Percentiles rank a stretch among this genome's conserved stretches.
Evolutionary conservation across 2,888 invertebrate species (phyloP).

Genomic region (Coelinius sp.): DNA sequence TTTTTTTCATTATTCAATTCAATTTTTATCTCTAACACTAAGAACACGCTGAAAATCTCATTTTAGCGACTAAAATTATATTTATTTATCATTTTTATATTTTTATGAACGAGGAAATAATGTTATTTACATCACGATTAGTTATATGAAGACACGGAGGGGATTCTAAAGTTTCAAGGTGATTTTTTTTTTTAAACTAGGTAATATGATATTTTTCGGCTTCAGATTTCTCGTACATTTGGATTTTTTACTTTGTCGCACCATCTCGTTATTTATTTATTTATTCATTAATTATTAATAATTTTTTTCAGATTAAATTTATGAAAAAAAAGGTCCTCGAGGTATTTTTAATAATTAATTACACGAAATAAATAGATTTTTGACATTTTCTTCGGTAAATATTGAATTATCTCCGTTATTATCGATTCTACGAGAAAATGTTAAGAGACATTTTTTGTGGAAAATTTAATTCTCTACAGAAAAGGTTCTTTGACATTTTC

Average conservation of each 20-base stretch:
- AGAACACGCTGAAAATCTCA: conserved; percentile 24
- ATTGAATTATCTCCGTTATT: not conserved
- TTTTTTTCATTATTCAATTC: not conserved
- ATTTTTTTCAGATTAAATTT: too few relatives aligned
- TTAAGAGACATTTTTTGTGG: not conserved
- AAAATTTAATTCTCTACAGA: not conserved
- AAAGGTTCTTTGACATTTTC: not conserved
- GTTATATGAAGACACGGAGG: conserved; percentile 29
- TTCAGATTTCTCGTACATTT: not conserved
- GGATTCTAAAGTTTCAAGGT: conserved; percentile 3
- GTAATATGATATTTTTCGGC: not conserved
- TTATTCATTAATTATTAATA: not conserved
- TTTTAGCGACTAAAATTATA: conserved; percentile 19
- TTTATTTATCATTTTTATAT: not conserved
- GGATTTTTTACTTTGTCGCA: not conserved
- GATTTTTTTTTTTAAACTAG: not conserved
- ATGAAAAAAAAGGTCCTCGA: too few relatives aligned
- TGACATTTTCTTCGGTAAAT: too few relatives aligned
- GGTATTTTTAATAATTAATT: not conserved
- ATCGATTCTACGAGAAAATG: not conserved
- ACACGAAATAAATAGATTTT: not conserved
- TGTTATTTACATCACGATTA: conserved; percentile 33
- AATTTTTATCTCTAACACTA: not conserved
- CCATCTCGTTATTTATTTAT: not conserved
- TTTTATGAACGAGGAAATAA: conserved; percentile 20